Evolutionary conservation across 2,888 invertebrate genomes (phyloP), one percentile per base, ranked within the genome.

Genomic region (Drosophila borealis): DNA sequence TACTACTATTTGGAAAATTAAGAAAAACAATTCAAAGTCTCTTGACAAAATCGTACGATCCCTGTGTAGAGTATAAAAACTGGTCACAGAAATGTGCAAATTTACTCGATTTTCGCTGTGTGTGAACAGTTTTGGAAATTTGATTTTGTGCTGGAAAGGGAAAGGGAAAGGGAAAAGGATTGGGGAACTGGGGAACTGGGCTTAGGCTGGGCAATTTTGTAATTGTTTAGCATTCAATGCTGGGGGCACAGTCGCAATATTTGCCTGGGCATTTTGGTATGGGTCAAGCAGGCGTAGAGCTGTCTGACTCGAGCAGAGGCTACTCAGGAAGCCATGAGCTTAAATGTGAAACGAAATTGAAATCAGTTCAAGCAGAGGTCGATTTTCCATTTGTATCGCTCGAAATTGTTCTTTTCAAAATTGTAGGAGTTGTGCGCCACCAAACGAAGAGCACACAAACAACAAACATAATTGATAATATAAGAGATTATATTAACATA

Each of bases 381-480:
- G 56, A 62, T 55, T 62, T 56, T 48, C 33, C 34, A 55, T 70
- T 71, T 70, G 21, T 55, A 54, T n/a, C 41, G 44, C 36, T 46
- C 49, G 37, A 61, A 57, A 50, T 70, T 57, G 36, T 62, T 41
- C 56, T 34, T 21, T 54, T 76, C 77, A 55, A 74, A 76, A 74
- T 74, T 71, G 13, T 59, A 39, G 55, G 29, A 74, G 25, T 51
- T 48, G 51, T 39, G 25, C 62, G 21, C 37, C 36, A 29, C 10
- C 4, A 37, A 45, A n/a, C 11, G 10, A 37, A 14, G 9, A 9
- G 25, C 55, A 55, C 21, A 25, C 25, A 45, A 55, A 11, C 36
- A 14, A 55, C 25, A 37, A 29, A 41, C 3, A 39, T 10, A 37
- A 39, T 42, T 33, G 13, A 37, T 13, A 10, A 14, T 19, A 44